Conservation (phyloP, 1,140 invertebrate species). For the Drosophila auraria region DNA sequence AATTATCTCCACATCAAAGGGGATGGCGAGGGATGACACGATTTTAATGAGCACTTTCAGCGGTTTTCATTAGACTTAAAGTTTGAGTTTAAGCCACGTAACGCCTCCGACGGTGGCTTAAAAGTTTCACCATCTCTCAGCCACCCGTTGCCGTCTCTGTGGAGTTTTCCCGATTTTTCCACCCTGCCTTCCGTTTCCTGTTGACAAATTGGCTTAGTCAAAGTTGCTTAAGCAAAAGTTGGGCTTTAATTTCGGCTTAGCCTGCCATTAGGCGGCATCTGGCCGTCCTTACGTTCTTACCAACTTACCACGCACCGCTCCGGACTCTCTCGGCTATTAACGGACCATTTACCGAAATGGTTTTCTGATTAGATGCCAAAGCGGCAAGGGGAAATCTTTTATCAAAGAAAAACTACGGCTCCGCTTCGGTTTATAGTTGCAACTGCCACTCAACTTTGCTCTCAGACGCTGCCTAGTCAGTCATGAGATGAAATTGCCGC, state of each 20-base stretch:
- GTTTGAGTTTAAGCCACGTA: conserved; percentile 52
- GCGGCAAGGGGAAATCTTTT: conserved; percentile 39
- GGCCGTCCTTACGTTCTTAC: conserved; percentile 12
- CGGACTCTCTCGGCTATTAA: conserved; percentile 50
- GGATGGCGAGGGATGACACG: conserved; percentile 19
- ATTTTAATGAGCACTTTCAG: conserved; percentile 79
- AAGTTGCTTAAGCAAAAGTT: conserved; percentile 56
- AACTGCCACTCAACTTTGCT: conserved; percentile 57
- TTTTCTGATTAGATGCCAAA: conserved; percentile 71
- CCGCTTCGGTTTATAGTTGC: conserved; percentile 49
- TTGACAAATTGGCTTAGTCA: conserved; percentile 68
- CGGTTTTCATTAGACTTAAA: conserved; percentile 51
- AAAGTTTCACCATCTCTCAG: conserved; percentile 37
- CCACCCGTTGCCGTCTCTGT: background rate
- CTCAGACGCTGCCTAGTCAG: conserved; percentile 46
- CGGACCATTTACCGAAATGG: conserved; percentile 69
- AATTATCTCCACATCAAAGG: conserved; percentile 76
- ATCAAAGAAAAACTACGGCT: conserved; percentile 50
- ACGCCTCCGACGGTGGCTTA: conserved; percentile 38
- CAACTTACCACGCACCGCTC: conserved; percentile 1
- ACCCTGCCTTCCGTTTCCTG: conserved; percentile 18
- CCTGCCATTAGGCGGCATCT: conserved; percentile 56
- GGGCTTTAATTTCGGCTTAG: conserved; percentile 55
- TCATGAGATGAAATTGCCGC: conserved; percentile 75
- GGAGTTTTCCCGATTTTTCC: conserved; percentile 4